Evolutionary conservation across 2,797 vertebrate species (phyloP).

Genomic region (Sparidentex hasta): DNA sequence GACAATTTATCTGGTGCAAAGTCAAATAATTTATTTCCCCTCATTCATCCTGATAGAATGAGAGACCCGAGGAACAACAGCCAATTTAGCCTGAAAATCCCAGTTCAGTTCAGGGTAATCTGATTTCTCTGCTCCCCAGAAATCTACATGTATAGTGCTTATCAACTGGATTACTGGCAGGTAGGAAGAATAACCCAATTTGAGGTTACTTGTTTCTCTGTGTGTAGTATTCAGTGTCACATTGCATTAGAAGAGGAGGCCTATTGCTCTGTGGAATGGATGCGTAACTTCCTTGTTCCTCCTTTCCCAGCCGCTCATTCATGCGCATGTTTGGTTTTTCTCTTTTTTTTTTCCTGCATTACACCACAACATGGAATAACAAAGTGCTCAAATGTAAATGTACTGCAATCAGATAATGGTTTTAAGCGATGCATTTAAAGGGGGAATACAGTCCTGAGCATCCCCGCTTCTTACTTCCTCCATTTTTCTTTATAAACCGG

Average conservation of each 20-base stretch:
- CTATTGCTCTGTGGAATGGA: constrained; percentile 79
- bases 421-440: constrained; percentile 51
- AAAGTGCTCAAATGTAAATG: constrained; percentile 67
- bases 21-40: constrained; percentile 83
- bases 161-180: constrained; percentile 90
- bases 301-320: constrained; percentile 60
- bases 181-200: constrained; percentile 90
- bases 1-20: constrained; percentile 80
- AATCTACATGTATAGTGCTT: constrained; percentile 91
- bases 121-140: constrained; percentile 86
- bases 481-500: neutral
- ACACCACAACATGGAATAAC: constrained; percentile 34
- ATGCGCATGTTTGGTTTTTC: constrained; percentile 35
- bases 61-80: constrained; percentile 83
- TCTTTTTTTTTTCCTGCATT: constrained; percentile 25
- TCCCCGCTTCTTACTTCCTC: constrained; percentile 9
- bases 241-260: constrained; percentile 79
- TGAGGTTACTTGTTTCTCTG: constrained; percentile 87
- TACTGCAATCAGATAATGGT: constrained; percentile 68
- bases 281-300: constrained; percentile 68
- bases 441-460: constrained; percentile 7
- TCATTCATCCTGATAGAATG: constrained; percentile 83
- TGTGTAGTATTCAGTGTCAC: constrained; percentile 88
- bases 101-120: constrained; percentile 86
- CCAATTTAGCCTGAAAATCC: constrained; percentile 85